These are phyloP conservation scores for Pseudopleuronectes americanus DNA, from an alignment of 2,797 vertebrate species.

Conservation along the genomic window DNA sequence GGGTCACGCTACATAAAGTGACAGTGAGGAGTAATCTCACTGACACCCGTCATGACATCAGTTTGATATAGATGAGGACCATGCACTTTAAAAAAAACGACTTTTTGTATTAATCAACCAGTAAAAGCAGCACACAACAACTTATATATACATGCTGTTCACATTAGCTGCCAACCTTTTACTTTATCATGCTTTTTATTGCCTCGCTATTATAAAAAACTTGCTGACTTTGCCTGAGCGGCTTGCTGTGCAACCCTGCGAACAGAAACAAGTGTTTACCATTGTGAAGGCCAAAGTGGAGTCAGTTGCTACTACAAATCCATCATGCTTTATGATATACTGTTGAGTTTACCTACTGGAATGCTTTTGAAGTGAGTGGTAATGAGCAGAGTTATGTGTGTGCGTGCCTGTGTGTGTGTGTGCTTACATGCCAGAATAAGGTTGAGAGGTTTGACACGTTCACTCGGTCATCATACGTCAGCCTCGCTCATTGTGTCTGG, in stretches of 20 bases:
- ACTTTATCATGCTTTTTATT: slow-evolving; percentile 27
- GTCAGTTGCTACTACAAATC: slow-evolving; percentile 36
- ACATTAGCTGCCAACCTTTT: slow-evolving; percentile 18
- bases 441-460: background rate
- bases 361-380: slow-evolving; percentile 68
- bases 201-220: slow-evolving; percentile 14
- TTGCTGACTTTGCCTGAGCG: slow-evolving; percentile 39
- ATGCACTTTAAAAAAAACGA: background rate
- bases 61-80: too few species aligned
- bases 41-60: background rate
- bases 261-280: too few species aligned
- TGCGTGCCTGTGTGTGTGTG: background rate
- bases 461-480: background rate
- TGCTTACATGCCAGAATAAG: slow-evolving; percentile 13
- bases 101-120: background rate
- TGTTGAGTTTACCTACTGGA: slow-evolving; percentile 58
- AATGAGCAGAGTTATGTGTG: slow-evolving; percentile 45
- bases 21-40: slow-evolving; percentile 22
- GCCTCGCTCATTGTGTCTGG: background rate
- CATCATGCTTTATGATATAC: slow-evolving; percentile 60
- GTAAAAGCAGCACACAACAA: background rate
- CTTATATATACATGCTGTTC: slow-evolving; percentile 4
- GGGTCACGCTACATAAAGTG: slow-evolving; percentile 25
- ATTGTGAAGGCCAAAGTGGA: slow-evolving; percentile 42
- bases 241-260: slow-evolving; percentile 8